Percentiles rank a stretch among this genome's conserved stretches.
phyloP scores from a whole-genome alignment of 2,797 vertebrate genomes.

The Arnoldichthys spilopterus region DNA sequence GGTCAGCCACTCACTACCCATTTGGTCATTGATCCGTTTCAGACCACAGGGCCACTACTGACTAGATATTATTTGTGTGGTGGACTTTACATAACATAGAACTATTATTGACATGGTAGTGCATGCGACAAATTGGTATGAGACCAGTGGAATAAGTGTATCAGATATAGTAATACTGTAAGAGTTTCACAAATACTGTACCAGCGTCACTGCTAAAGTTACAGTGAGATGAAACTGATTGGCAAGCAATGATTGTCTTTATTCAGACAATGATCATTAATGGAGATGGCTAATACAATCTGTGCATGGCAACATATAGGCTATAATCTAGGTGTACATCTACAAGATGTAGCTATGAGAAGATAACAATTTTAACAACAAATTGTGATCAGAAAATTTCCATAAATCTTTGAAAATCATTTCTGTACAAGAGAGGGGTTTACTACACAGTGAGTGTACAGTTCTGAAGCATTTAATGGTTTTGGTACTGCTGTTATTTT shows the following conservation, averaged over 20 bases:
- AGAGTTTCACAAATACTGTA: too few relatives aligned
- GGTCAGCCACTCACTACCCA: too few relatives aligned
- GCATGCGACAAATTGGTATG: too few relatives aligned
- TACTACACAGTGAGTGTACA: neutral
- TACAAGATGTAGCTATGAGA: neutral
- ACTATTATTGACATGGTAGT: too few relatives aligned
- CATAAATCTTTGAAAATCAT: too few relatives aligned
- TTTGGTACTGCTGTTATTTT: neutral
- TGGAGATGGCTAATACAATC: neutral
- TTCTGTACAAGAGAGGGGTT: too few relatives aligned
- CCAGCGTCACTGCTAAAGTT: too few relatives aligned
- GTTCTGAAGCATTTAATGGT: neutral
- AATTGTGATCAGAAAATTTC: too few relatives aligned
- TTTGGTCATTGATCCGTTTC: neutral
- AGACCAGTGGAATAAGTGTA: too few relatives aligned
- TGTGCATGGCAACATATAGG: neutral
- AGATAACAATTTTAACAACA: neutral
- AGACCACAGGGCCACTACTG: neutral
- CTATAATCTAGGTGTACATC: neutral
- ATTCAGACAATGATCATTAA: neutral
- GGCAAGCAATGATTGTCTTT: too few relatives aligned
- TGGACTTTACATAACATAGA: too few relatives aligned
- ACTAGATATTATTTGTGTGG: neutral
- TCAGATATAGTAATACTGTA: too few relatives aligned
- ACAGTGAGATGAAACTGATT: neutral